Evolutionary conservation across 2,888 invertebrate genomes (phyloP).

Genomic region (Nowickia ferox): DNA sequence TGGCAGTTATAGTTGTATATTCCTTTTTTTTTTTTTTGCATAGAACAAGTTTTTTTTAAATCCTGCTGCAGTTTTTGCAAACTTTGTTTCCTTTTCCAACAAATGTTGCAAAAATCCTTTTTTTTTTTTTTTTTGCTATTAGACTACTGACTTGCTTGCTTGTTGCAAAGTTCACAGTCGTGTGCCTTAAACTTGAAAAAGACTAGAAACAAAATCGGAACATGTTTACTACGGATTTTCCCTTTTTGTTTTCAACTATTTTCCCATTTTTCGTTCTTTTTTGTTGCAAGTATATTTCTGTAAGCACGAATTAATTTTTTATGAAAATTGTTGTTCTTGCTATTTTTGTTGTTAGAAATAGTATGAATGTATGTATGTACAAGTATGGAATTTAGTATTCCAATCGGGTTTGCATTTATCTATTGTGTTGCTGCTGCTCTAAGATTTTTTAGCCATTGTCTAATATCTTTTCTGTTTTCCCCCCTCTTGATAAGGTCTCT

Average conservation of each 20-base stretch:
- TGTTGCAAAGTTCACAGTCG: constrained; percentile 64
- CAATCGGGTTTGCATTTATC: constrained; percentile 55
- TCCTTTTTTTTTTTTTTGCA: constrained; percentile 3
- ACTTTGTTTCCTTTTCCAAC: constrained; percentile 46
- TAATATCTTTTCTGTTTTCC: background rate
- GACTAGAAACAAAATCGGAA: constrained; percentile 46
- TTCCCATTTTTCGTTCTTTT: constrained; percentile 6
- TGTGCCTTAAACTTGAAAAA: constrained; percentile 70
- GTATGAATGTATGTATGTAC: background rate
- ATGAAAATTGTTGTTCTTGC: background rate
- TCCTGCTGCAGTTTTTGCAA: constrained; percentile 41
- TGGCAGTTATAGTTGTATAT: constrained; percentile 54
- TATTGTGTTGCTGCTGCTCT: constrained; percentile 44
- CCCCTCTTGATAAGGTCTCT: background rate
- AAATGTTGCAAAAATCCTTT: constrained; percentile 48
- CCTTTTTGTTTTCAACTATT: constrained; percentile 36
- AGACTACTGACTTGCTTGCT: background rate
- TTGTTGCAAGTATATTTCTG: constrained; percentile 43
- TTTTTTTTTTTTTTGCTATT: constrained; percentile 33
- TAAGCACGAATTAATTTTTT: constrained; percentile 35
- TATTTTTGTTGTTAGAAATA: constrained; percentile 4
- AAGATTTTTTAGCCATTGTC: constrained; percentile 25
- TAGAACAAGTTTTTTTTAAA: constrained; percentile 43
- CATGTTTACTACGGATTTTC: constrained; percentile 44
- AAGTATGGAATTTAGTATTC: constrained; percentile 61